A percentile compares a stretch with the other conserved stretches of the same genome.
Conservation (phyloP, 2,113 vertebrate genomes). For the Oophaga pumilio region DNA sequence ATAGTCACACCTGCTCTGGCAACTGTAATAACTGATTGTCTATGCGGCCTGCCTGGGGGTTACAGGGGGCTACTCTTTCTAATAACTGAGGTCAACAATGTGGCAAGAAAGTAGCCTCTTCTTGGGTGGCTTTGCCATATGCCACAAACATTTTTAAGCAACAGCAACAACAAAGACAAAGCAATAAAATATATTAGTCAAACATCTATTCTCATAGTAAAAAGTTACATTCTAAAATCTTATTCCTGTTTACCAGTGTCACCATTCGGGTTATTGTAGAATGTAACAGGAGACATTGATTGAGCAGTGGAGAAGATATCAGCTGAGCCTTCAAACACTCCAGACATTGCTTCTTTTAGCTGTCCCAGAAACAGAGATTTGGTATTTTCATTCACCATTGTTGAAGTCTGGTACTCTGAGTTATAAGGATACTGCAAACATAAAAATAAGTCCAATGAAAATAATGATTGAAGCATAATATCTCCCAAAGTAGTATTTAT, state of each 20-base stretch:
- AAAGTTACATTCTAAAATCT: neutral
- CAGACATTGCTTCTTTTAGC: constrained; percentile 62
- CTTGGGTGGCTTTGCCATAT: constrained; percentile 80
- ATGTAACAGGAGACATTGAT: constrained; percentile 72
- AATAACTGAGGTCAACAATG: constrained; percentile 74
- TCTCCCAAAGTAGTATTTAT: neutral
- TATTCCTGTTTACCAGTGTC: constrained; percentile 50
- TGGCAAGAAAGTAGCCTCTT: constrained; percentile 72
- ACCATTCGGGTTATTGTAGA: constrained; percentile 63
- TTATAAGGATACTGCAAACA: constrained; percentile 70
- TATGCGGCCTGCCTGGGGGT: constrained; percentile 77
- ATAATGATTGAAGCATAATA: neutral
- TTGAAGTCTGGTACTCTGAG: constrained; percentile 38
- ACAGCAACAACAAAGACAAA: constrained; percentile 58
- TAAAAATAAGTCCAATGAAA: constrained; percentile 54
- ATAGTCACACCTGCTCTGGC: constrained; percentile 85
- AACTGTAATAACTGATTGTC: constrained; percentile 89
- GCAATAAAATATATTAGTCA: constrained; percentile 28
- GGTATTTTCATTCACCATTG: constrained; percentile 61
- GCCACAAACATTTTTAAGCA: constrained; percentile 64
- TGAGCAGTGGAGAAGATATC: constrained; percentile 74
- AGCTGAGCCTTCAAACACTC: constrained; percentile 77
- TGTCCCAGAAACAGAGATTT: constrained; percentile 57
- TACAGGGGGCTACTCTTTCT: constrained; percentile 73
- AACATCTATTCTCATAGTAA: neutral